These are phyloP conservation scores for Calyptomena viridis DNA, from an alignment of 2,113 vertebrate species.

Conservation along the genomic window DNA sequence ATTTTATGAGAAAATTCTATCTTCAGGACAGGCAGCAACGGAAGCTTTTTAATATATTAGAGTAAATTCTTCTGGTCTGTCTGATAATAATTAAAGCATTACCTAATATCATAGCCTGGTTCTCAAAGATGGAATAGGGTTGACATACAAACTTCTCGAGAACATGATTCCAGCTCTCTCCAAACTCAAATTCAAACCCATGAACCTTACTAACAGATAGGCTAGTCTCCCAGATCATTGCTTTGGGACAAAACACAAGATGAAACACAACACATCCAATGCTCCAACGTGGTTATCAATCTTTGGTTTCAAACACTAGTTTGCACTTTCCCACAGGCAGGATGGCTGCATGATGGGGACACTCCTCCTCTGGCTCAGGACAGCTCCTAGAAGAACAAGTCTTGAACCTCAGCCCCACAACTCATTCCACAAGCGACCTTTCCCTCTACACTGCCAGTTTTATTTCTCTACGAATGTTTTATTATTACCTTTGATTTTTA, in stretches of 20 bases:
- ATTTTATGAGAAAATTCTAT: neutral
- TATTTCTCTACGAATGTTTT: neutral
- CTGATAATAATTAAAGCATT: neutral
- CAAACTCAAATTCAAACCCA: neutral
- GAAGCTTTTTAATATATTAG: neutral
- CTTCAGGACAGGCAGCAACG: neutral
- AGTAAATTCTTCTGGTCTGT: no score
- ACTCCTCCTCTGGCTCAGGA: neutral
- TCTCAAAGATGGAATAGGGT: neutral
- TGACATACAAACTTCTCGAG: neutral
- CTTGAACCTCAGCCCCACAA: neutral
- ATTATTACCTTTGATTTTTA: neutral
- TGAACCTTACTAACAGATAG: neutral
- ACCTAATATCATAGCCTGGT: neutral
- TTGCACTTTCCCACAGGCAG: constrained; percentile 3
- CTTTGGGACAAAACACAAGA: neutral
- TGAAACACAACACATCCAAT: neutral
- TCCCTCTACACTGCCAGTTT: neutral
- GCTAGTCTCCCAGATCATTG: neutral
- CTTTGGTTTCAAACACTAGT: neutral
- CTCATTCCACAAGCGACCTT: neutral
- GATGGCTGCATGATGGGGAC: accelerated
- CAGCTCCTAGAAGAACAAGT: neutral
- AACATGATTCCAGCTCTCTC: neutral
- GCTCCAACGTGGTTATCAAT: neutral